Conservation (phyloP, 2,888 invertebrate species). For the Archips crataeganus region DNA sequence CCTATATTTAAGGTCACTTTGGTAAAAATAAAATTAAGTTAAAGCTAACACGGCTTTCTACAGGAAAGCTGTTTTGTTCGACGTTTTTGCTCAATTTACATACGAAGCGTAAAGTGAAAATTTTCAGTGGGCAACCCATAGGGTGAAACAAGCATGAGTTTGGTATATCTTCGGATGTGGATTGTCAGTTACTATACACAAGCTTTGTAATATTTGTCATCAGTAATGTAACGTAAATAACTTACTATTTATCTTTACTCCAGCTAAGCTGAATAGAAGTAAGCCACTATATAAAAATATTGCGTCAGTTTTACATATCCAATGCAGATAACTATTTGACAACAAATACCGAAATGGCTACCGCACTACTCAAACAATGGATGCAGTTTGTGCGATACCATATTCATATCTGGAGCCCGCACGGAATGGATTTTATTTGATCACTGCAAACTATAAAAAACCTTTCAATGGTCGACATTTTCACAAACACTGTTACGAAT, state of each 20-base stretch:
- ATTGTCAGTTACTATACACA: no score
- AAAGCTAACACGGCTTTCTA: no score
- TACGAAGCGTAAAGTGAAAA: no score
- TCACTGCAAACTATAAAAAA: constrained; percentile 18
- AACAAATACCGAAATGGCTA: constrained; percentile 27
- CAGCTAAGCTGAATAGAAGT: background rate
- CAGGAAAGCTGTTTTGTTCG: no score
- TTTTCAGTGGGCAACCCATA: no score
- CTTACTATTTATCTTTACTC: background rate
- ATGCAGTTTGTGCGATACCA: constrained; percentile 17
- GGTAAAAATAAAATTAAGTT: no score
- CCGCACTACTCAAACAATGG: constrained; percentile 25
- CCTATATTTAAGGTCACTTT: no score
- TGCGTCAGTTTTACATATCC: background rate
- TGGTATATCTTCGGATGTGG: no score
- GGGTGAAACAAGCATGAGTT: no score
- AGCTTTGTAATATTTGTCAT: no score
- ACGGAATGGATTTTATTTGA: constrained; percentile 24
- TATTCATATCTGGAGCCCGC: constrained; percentile 13
- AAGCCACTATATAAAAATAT: background rate
- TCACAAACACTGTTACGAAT: background rate
- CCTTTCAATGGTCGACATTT: constrained; percentile 8
- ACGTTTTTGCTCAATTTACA: no score
- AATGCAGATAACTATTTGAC: constrained; percentile 9
- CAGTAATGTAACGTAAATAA: no score